Base-by-base conservation (phyloP, 2,797 vertebrate species). In the Neosalanx taihuensis region DNA sequence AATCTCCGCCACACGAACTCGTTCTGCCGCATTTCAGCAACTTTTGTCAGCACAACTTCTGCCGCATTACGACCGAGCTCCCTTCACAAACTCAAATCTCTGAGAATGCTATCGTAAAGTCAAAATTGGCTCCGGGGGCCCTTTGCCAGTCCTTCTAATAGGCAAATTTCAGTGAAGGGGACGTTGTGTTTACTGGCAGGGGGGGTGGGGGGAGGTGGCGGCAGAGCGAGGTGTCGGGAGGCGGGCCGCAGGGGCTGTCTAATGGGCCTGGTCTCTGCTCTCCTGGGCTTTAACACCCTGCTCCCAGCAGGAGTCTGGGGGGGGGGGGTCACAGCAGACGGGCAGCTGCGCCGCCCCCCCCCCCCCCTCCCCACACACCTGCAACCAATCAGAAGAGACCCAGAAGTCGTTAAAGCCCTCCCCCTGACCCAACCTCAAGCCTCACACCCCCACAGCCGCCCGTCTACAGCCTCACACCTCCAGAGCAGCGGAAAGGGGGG, bases 261-360 rank as follows among this genome's bases (percentile, higher is more conserved):
- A 80, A 76, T 69, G 58, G 70, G 70, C 60, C 53, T 31, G 65
- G 63, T 67, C 46, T 20, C 26, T 59, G 73, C 73, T 51, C 65
- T 75, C 57, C 61, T 67, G 37, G 51, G 73, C 69, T 77, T 74
- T 67, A 73, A 66, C 70, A 58, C 67, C 58, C 51, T 20, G 41
- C 57, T 72, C 77, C 17, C 80, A 86, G 77, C 72, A 4, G 79
- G 77, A 20, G 67, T 72, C 76, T 57, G n/a, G n/a, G n/a, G n/a
- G 60, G 37, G 37, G 35, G 37, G 37, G 37, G 37, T 41, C 37
- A 41, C 37, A 41, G 37, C 37, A 41, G 37, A 82, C 60, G 77
- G 67, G 72, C 61, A 73, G 68, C 75, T 74, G 59, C 67, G 51
- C 35, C 10, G 51, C 26, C 53, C 64, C 63, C 61, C 37, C 17